A percentile compares a stretch with the other conserved stretches of the same genome.
phyloP scores from a whole-genome alignment of 1,140 invertebrate genomes.

The Drosophila nigrodunni region DNA sequence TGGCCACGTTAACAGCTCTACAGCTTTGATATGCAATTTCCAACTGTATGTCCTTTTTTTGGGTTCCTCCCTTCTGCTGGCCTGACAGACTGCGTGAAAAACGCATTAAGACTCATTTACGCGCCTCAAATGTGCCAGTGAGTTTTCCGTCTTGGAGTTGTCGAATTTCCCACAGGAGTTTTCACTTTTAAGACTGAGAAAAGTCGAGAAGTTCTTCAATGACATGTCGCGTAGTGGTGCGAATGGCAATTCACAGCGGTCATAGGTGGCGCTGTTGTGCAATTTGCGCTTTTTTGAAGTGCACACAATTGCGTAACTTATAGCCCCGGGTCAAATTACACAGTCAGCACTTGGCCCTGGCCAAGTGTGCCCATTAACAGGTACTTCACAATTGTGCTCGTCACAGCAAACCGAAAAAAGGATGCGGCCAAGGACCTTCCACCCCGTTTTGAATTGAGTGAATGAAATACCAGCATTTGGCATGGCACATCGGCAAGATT shows the following conservation, averaged over 20 bases:
- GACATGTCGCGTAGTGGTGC: slow-evolving; percentile 38
- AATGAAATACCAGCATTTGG: slow-evolving; percentile 83
- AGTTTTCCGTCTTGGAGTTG: slow-evolving; percentile 23
- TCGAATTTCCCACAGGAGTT: slow-evolving; percentile 65
- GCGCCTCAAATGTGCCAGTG: slow-evolving; percentile 61
- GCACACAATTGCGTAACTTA: slow-evolving; percentile 80
- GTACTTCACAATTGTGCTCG: slow-evolving; percentile 67
- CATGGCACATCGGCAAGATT: slow-evolving; percentile 80
- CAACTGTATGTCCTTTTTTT: slow-evolving; percentile 16
- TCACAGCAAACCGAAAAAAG: not conserved
- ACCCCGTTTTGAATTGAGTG: slow-evolving; percentile 20
- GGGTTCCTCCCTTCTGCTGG: slow-evolving; percentile 6
- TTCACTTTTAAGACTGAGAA: slow-evolving; percentile 43
- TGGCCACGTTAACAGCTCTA: slow-evolving; percentile 36
- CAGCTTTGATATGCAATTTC: slow-evolving; percentile 58
- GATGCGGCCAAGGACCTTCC: not conserved
- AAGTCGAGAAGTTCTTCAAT: slow-evolving; percentile 24
- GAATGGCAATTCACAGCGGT: slow-evolving; percentile 34
- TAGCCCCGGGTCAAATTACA: slow-evolving; percentile 84
- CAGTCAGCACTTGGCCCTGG: slow-evolving; percentile 67
- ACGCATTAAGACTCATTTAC: slow-evolving; percentile 80
- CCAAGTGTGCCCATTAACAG: slow-evolving; percentile 79
- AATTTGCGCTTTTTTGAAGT: slow-evolving; percentile 78
- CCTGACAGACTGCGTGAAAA: slow-evolving; percentile 67
- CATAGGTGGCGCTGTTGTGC: slow-evolving; percentile 66